Evolutionary conservation across 2,797 vertebrate species (phyloP), one percentile per base, ranked within the genome.

Genomic region (Sebastes oblongus): DNA sequence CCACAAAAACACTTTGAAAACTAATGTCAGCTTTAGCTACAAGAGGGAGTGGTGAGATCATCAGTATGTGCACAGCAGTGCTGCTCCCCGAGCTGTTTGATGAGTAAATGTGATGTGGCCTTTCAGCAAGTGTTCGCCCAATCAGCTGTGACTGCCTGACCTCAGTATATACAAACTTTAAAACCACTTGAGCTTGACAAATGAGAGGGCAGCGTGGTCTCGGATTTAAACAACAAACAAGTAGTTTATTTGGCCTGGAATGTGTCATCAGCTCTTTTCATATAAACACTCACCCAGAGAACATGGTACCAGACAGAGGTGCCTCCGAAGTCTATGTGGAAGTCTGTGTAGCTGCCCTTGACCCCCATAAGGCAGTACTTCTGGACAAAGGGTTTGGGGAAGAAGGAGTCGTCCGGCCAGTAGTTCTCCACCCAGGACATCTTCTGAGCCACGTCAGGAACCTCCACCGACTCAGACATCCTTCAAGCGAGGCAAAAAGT

Each of bases 371-470:
- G 95, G 87, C 98, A 99, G 87, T 99, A 99, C 94, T 99, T 99
- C 95, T 99, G 98, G 92, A 99, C 98, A 91, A 99, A 99, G 64
- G 98, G 98, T 84, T 99, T 99, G 80, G 98, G 98, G 93, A 99
- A 99, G 91, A 98, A 97, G 56, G 98, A 99, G 92, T 99, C 98
- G 58, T 99, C 98, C 2, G 98, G 98, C 98, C 98, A 99, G 86
- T 99, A 99, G 92, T 99, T 99, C 95, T 99, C 98, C 32, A 99
- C 98, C 98, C 98, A 99, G 5, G 98, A 99, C 95, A 99, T 98
- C 90, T 98, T 98, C 96, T 96, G 97, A 83, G 98, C 97, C 88
- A 99, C 97, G 72, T 98, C 97, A 56, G 98, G 98, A 68, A 99
- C 98, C 93, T 96, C 97, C 91, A 99, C 98, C 93, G 98, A 90